phyloP scores from a whole-genome alignment of 2,888 invertebrate genomes.

The Dryocosmus kuriphilus region DNA sequence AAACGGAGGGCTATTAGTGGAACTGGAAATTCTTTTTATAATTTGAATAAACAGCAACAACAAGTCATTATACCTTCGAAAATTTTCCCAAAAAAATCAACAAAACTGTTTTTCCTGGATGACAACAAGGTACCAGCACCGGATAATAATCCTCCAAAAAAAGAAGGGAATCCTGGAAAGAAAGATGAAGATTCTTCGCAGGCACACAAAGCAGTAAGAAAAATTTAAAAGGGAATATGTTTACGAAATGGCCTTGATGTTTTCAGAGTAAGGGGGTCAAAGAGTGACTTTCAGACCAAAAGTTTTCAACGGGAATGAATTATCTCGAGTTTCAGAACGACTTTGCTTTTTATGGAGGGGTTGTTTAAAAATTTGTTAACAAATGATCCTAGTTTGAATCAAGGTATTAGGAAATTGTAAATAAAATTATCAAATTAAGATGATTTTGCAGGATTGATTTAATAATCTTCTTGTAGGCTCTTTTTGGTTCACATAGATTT shows the following conservation, averaged over 20 bases:
- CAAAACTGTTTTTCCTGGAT: conserved; percentile 48
- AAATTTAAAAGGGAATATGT: conserved; percentile 57
- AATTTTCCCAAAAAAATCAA: conserved; percentile 65
- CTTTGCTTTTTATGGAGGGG: conserved; percentile 72
- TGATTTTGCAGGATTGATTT: not conserved
- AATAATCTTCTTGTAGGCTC: conserved; percentile 61
- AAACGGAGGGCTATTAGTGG: conserved; percentile 19
- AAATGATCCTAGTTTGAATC: conserved; percentile 62
- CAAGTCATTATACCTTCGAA: conserved; percentile 67
- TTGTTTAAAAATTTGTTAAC: conserved; percentile 69
- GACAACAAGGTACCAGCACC: conserved; percentile 2
- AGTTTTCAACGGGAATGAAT: conserved; percentile 58
- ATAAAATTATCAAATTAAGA: conserved; percentile 8
- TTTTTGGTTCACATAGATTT: conserved; percentile 69
- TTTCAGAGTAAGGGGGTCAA: conserved; percentile 61
- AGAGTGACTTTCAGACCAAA: conserved; percentile 60
- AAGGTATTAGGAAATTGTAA: conserved; percentile 63
- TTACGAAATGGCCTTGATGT: conserved; percentile 66
- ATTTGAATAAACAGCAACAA: conserved; percentile 68
- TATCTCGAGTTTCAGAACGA: conserved; percentile 64
- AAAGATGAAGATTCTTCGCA: too few relatives aligned
- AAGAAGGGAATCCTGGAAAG: conserved; percentile 43
- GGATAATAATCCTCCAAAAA: conserved; percentile 8
- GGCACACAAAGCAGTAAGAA: too few relatives aligned
- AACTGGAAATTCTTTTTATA: conserved; percentile 64